These are phyloP conservation scores for Mimumesa dahlbomi DNA, from an alignment of 2,888 invertebrate species.

Conservation along the genomic window DNA sequence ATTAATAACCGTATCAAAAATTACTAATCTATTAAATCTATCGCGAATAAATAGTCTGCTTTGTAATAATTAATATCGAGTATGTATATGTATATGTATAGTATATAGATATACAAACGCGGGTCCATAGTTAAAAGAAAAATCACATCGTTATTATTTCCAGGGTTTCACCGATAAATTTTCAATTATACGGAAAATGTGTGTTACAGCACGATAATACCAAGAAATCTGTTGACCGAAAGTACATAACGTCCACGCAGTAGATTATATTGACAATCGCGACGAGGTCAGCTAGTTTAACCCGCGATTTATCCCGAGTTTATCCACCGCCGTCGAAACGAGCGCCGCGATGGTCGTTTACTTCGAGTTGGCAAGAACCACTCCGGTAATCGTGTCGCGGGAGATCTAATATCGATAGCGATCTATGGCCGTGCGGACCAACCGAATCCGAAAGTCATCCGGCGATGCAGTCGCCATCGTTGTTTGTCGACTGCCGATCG, in stretches of 20 bases:
- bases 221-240: not conserved
- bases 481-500: slow-evolving; percentile 40
- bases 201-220: not conserved
- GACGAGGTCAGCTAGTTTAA: slow-evolving; percentile 27
- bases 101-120: too few species aligned
- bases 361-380: slow-evolving; percentile 6
- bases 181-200: not conserved
- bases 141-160: not conserved
- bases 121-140: too few species aligned
- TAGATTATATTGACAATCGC: not conserved
- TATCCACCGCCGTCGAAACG: slow-evolving; percentile 21
- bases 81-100: too few species aligned
- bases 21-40: too few species aligned
- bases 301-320: slow-evolving; percentile 35
- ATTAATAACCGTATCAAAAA: too few species aligned
- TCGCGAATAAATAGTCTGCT: too few species aligned
- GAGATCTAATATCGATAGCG: slow-evolving; percentile 26
- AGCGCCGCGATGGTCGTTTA: not conserved
- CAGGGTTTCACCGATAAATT: not conserved
- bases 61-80: too few species aligned
- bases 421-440: slow-evolving; percentile 10
- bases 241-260: not conserved
- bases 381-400: not conserved
- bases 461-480: not conserved
- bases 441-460: slow-evolving; percentile 6